Conservation (phyloP, 1,140 invertebrate species). For the Maconellicoccus hirsutus region DNA sequence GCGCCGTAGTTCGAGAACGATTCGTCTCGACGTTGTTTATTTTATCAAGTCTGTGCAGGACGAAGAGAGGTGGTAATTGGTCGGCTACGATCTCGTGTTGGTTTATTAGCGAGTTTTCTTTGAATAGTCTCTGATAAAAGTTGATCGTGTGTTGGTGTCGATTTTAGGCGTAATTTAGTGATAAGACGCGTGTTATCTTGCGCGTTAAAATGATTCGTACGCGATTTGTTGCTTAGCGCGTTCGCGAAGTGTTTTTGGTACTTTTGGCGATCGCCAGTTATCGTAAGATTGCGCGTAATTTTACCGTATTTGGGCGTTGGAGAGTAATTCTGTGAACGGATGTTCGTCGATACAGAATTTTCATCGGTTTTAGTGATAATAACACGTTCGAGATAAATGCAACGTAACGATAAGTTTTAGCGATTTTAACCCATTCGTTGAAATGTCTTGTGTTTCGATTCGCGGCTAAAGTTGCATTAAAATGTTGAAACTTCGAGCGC, state of each 20-base stretch:
- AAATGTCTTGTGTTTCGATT: background rate
- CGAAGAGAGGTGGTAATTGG: slow-evolving; percentile 2
- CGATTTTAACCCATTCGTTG: no score
- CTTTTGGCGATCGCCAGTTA: no score
- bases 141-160: background rate
- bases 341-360: no score
- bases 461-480: background rate
- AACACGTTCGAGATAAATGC: no score
- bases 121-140: background rate
- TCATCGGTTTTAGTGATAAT: no score
- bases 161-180: background rate
- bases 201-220: background rate
- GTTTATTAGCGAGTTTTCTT: background rate
- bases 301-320: no score
- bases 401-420: no score
- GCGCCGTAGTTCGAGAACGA: background rate
- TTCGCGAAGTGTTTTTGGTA: no score
- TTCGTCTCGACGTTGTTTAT: background rate
- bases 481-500: background rate
- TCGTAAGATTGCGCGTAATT: no score
- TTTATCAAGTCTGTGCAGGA: background rate
- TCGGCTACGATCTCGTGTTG: background rate
- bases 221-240: background rate
- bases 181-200: background rate
- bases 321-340: no score